Conservation (phyloP, 2,113 vertebrate species). For the Sterna hirundo region DNA sequence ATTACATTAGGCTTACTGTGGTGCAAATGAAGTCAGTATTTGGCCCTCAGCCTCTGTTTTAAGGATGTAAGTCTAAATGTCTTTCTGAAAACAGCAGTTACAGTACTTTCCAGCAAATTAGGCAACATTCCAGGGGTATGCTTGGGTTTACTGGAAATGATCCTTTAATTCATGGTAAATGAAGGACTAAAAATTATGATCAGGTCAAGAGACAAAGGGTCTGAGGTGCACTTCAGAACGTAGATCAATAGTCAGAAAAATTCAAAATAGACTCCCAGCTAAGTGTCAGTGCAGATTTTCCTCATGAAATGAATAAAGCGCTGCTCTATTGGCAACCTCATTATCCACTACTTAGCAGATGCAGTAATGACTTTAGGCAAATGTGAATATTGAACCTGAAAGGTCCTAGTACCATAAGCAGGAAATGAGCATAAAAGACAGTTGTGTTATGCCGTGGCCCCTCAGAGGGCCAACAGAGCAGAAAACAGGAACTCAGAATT, state of each 20-base stretch:
- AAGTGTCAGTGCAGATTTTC: constrained; percentile 34
- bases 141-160: constrained; percentile 53
- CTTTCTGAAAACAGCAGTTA: constrained; percentile 45
- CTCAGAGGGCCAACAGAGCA: neutral
- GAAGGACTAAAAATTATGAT: constrained; percentile 38
- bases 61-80: neutral
- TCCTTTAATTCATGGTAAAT: constrained; percentile 45
- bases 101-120: constrained; percentile 30
- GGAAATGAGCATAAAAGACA: constrained; percentile 26
- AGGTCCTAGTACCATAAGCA: neutral
- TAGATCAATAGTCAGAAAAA: constrained; percentile 59
- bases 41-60: neutral
- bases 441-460: neutral
- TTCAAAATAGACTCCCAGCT: constrained; percentile 26
- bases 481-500: constrained; percentile 36
- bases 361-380: constrained; percentile 42
- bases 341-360: constrained; percentile 56
- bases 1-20: neutral
- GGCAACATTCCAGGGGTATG: constrained; percentile 40
- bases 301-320: constrained; percentile 34
- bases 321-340: constrained; percentile 39
- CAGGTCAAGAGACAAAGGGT: constrained; percentile 37
- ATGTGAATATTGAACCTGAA: constrained; percentile 59
- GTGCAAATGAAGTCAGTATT: neutral
- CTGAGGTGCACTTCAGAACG: constrained; percentile 33